Evolutionary conservation across 1,140 invertebrate genomes (phyloP), one percentile per base, ranked within the genome.

Genomic region (Holcopasites calliopsidis): DNA sequence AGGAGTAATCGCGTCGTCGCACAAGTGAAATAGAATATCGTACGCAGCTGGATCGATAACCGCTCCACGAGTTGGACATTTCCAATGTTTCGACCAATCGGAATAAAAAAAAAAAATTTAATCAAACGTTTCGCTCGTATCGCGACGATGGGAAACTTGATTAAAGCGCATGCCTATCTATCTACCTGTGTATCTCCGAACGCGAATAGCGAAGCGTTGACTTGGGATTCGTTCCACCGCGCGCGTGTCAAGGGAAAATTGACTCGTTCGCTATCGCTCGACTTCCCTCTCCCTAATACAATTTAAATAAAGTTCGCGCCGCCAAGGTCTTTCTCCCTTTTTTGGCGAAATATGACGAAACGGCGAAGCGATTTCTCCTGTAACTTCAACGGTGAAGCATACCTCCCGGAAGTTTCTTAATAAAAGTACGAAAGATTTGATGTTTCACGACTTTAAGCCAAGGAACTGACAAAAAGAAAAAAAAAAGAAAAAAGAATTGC

Each of bases 21-120:
- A n/a, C n/a, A n/a, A n/a, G n/a, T n/a, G 40, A 68, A 68, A 68
- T 68, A 55, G 65, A 69, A 69, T 69, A 44, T 69, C 54, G 55
- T 57, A 69, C 21, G 52, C n/a, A n/a, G 28, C 26, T 13, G 65
- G 65, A 57, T 69, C 26, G 54, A 69, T 69, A 55, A 55, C 35
- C 52, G 6, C 26, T n/a, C 44, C 50, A 69, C 65, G 52, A 31
- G 65, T 23, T 57, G 26, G 38, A 69, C 55, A 69, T 69, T 69
- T 69, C 50, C 65, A 57, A 69, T 57, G 55, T 23, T 50, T n/a
- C 7, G 31, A 44, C 42, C 65, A 69, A 69, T 57, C 3, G 49
- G 49, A 65, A 52, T 65, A 57, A 69, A 69, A 42, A 57, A 38
- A 57, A 69, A 69, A 42, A 57, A 38, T 33, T 55, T 31, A 57